These are phyloP conservation scores for Microchrysa polita DNA, from an alignment of 2,888 invertebrate genomes.

Conservation along the genomic window DNA sequence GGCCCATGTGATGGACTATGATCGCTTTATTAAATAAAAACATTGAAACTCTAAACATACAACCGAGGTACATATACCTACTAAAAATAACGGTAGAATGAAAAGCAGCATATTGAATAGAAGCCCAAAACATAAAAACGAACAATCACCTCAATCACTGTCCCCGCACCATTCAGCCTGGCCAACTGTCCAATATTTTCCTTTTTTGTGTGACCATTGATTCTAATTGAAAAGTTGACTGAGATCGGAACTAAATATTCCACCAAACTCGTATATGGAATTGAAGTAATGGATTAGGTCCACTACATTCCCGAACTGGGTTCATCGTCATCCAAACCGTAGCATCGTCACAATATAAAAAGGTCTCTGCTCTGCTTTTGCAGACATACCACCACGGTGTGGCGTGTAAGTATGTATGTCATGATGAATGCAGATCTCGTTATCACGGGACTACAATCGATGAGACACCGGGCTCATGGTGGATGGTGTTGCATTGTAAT, in stretches of 20 bases:
- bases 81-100: too few relatives aligned
- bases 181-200: not conserved
- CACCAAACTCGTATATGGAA: constrained; percentile 9
- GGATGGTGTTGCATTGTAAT: constrained; percentile 43
- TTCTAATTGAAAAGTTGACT: constrained; percentile 32
- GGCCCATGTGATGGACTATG: too few relatives aligned
- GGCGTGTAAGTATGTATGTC: not conserved
- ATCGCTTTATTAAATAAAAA: too few relatives aligned
- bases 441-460: constrained; percentile 40
- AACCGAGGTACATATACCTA: too few relatives aligned
- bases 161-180: too few relatives aligned
- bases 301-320: not conserved
- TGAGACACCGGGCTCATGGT: constrained; percentile 22
- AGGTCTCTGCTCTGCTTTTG: not conserved
- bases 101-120: too few relatives aligned
- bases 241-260: constrained; percentile 33
- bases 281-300: constrained; percentile 35
- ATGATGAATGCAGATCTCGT: constrained; percentile 45
- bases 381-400: not conserved
- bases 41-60: too few relatives aligned
- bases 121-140: too few relatives aligned
- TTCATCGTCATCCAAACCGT: not conserved
- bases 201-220: not conserved
- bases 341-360: too few relatives aligned
- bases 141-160: not conserved